phyloP scores from a whole-genome alignment of 2,888 invertebrate species.

The Chrysodeixis includens region DNA sequence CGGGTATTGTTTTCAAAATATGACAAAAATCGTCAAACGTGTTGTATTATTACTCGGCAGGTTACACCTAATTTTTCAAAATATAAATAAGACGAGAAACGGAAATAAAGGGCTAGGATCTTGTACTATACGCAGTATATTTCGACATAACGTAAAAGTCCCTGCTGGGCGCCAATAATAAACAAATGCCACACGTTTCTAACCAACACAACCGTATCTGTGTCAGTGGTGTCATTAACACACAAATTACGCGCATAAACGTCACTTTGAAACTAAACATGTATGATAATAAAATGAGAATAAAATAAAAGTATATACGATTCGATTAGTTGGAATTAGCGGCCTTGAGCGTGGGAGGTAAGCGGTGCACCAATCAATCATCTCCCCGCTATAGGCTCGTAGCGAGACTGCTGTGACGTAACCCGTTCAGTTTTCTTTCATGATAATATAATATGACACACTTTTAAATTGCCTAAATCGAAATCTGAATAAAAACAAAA shows the following conservation, averaged over 20 bases:
- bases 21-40: too few relatives aligned
- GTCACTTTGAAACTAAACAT: not conserved
- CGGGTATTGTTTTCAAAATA: too few relatives aligned
- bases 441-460: not conserved
- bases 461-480: too few relatives aligned
- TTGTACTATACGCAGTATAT: not conserved
- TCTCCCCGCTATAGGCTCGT: not conserved
- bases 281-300: not conserved
- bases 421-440: conserved; percentile 2
- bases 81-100: too few relatives aligned
- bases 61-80: too few relatives aligned
- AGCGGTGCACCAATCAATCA: conserved; percentile 6
- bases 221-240: not conserved
- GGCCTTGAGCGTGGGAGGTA: conserved; percentile 3
- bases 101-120: too few relatives aligned
- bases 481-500: too few relatives aligned
- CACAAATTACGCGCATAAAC: not conserved
- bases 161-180: not conserved
- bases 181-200: not conserved
- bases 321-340: not conserved
- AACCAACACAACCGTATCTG: not conserved
- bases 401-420: conserved; percentile 1
- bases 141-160: not conserved
- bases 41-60: too few relatives aligned
- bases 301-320: not conserved